A percentile compares a stretch with the other conserved stretches of the same genome.
These are phyloP conservation scores for Epinephelus malabaricus DNA, from an alignment of 2,797 vertebrate genomes.

Conservation along the genomic window DNA sequence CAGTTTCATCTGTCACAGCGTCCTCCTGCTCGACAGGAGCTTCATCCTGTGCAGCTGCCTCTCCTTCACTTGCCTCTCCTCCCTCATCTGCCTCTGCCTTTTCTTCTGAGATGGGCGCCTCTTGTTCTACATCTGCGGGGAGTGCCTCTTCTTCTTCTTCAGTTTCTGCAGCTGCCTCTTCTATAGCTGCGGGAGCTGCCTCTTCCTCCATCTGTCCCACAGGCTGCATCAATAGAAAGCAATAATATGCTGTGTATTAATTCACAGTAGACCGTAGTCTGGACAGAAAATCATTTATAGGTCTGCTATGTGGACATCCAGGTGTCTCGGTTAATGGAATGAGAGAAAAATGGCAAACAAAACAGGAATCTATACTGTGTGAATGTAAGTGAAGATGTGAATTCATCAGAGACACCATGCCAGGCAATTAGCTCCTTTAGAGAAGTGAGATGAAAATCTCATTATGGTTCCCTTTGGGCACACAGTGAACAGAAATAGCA, in stretches of 20 bases:
- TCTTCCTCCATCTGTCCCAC: conserved; percentile 39
- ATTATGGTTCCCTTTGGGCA: conserved; percentile 54
- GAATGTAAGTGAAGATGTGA: conserved; percentile 14
- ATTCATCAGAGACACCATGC: conserved; percentile 41
- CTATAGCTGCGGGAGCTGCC: background rate
- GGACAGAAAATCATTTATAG: background rate
- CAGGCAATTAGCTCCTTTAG: conserved; percentile 68
- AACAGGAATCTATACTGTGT: background rate
- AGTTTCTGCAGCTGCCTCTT: background rate
- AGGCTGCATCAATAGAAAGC: conserved; percentile 50
- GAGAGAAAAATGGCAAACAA: conserved; percentile 3
- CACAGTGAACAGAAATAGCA: conserved; percentile 68
- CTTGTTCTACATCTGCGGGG: conserved; percentile 18
- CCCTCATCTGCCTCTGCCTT: conserved; percentile 2
- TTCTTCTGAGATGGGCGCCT: conserved; percentile 3
- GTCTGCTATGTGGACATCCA: conserved; percentile 1
- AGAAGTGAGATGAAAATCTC: conserved; percentile 67
- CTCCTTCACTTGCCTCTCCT: conserved; percentile 15
- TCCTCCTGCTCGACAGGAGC: conserved; percentile 53
- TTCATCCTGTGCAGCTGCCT: conserved; percentile 35
- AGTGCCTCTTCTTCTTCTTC: conserved; percentile 10
- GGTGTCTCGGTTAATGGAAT: background rate
- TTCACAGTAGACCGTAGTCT: conserved; percentile 7
- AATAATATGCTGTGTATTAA: conserved; percentile 13
- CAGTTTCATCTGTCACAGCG: conserved; percentile 32